Conservation (phyloP, 92 coral and sea anemone genomes). For the Blastomussa wellsi region DNA sequence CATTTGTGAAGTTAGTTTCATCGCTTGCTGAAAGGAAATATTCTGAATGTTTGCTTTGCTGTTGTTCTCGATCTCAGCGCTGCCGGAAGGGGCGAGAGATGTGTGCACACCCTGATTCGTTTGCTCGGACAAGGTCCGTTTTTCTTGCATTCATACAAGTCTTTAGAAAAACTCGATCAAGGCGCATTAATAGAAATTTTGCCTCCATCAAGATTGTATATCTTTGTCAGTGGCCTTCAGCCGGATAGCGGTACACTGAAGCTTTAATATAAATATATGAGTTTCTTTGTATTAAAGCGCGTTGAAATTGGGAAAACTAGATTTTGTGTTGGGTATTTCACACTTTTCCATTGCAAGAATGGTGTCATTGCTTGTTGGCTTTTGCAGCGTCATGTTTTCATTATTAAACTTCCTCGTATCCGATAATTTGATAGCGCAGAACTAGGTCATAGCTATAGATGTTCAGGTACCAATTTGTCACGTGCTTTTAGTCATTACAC, state of each 20-base stretch:
- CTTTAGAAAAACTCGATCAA: background rate
- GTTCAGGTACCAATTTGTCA: no score
- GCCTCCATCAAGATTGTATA: background rate
- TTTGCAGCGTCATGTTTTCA: constrained; percentile 11
- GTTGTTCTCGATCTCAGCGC: no score
- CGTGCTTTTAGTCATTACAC: constrained; percentile 9
- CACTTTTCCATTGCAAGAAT: background rate
- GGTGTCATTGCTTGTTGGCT: background rate
- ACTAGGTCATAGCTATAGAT: no score
- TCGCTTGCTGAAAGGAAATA: constrained; percentile 1
- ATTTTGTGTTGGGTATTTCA: background rate
- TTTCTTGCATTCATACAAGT: background rate
- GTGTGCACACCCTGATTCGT: background rate
- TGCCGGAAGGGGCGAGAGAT: background rate
- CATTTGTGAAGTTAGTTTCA: constrained; percentile 6
- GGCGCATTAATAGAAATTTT: background rate
- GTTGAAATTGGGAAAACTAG: background rate
- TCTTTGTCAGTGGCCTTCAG: background rate
- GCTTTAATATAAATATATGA: no score
- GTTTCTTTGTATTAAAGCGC: no score
- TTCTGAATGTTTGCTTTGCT: background rate
- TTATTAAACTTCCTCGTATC: background rate
- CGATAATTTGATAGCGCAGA: background rate
- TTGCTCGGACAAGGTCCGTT: background rate
- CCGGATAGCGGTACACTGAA: no score